These are phyloP conservation scores for Whitmania pigra DNA, from an alignment of 1,140 invertebrate genomes.

Conservation along the genomic window DNA sequence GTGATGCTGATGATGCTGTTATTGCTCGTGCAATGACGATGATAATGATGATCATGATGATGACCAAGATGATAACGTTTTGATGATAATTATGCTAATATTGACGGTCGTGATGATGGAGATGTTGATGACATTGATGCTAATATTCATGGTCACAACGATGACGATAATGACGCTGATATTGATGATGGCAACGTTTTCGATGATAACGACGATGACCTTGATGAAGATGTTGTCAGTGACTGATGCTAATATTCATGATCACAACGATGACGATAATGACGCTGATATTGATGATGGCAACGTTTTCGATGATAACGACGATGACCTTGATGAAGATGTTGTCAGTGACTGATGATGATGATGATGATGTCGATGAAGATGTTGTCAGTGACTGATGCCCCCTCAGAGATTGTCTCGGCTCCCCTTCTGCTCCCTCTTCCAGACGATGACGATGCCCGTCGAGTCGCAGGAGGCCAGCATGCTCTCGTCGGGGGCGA, in stretches of 20 bases:
- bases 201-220: neutral
- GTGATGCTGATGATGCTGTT: too few relatives aligned
- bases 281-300: neutral
- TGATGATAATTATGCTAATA: neutral
- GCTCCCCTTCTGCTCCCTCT: slow-evolving; percentile 41
- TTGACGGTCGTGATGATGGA: too few relatives aligned
- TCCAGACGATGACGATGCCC: slow-evolving; percentile 75
- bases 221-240: neutral
- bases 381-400: neutral
- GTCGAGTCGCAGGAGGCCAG: slow-evolving; percentile 69
- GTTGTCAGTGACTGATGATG: neutral
- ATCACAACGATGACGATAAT: neutral
- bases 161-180: neutral
- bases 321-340: too few relatives aligned
- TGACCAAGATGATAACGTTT: neutral
- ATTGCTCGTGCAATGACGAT: too few relatives aligned
- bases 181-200: too few relatives aligned
- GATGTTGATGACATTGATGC: neutral
- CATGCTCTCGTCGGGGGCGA: slow-evolving; percentile 77
- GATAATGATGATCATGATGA: neutral
- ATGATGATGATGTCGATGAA: neutral
- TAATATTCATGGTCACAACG: too few relatives aligned
- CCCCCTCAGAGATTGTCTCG: neutral
- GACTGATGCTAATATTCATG: neutral
- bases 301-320: neutral